Base-by-base conservation (phyloP, 2,888 invertebrate species). In the Eustalomyia histrio region DNA sequence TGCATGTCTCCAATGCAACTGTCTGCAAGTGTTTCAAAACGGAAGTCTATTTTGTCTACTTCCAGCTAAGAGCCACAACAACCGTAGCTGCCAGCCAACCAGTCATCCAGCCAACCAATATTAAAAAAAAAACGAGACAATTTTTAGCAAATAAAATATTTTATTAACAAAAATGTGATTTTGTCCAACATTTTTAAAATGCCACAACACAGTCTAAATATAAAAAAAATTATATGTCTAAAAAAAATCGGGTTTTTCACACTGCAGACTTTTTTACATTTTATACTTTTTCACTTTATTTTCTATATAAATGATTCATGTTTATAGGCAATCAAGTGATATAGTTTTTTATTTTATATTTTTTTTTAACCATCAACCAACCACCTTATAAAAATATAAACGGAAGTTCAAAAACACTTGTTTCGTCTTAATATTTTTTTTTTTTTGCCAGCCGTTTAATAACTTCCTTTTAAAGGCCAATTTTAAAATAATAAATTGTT, bases 11-110 rank as follows among this genome's bases (percentile, higher is more conserved):
- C 76, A 43, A 76, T 74, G 80, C 76, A 74, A 67, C 21, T 67
- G 69, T 78, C 81, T 65, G 81, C 74, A 78, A 60, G 73, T 57
- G 65, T 52, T 61, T 24, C 9, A 68, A 29, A 72, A 72, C 79
- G 78, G 79, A 78, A 75, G 79, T 79, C 82, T 75, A 79, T 67
- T 75, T 81, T 81, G 81, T 81, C 80, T 80, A 67, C 72, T 55
- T 78, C 78, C 72, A 72, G 65, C 24, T 55, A 67, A n/a, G 47
- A 60, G 6, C 43, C 12, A 47, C 43, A 47, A 47, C 43, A n/a
- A 29, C 29, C 1, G 39, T 12, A 29, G 7, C 29, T 6, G 29
- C 4, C 43, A 47, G 10, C 43, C n/a, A 47, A n/a, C 2, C 43
- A 63, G 63, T 21, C 63, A 63, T 2, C 35, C 43, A 43, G 7